These are phyloP conservation scores for Diplogasteroides magnus DNA, from an alignment of 1,140 invertebrate species.

Conservation along the genomic window DNA sequence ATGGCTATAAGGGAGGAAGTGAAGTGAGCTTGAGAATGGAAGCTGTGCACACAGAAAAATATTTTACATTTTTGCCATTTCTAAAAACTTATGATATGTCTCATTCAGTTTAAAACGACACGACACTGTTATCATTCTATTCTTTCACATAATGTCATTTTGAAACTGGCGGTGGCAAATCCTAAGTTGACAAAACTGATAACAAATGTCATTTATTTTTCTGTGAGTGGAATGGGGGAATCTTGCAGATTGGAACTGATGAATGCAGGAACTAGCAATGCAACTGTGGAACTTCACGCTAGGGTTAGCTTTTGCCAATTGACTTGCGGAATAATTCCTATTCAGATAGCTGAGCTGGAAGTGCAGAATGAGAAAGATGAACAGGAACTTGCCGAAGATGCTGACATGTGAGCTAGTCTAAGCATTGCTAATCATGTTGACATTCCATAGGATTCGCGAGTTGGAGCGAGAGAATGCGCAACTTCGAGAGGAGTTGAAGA, in stretches of 20 bases:
- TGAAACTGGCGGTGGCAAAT: no score
- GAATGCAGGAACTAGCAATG: neutral
- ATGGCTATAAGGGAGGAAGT: conserved; percentile 10
- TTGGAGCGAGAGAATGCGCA: conserved; percentile 16
- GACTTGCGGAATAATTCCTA: conserved; percentile 5
- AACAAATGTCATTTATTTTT: conserved; percentile 7
- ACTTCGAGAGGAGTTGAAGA: conserved; percentile 24
- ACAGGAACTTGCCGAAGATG: conserved; percentile 21
- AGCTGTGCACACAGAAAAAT: neutral
- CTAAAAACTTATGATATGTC: conserved; percentile 6
- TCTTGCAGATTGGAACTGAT: conserved; percentile 12
- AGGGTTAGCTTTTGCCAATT: conserved; percentile 11
- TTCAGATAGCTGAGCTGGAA: conserved; percentile 24
- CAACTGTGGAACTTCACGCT: conserved; percentile 5
- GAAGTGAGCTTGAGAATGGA: neutral
- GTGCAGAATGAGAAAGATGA: conserved; percentile 17
- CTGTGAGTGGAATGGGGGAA: conserved; percentile 1
- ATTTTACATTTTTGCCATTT: neutral
- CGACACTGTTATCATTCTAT: no score
- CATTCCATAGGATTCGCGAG: conserved; percentile 6
- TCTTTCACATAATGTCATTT: no score
- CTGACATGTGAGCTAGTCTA: conserved; percentile 2
- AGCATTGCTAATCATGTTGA: neutral
- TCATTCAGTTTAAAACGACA: no score
- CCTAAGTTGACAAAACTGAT: no score